phyloP scores from a whole-genome alignment of 2,113 vertebrate genomes.

The Copsychus sechellarum region DNA sequence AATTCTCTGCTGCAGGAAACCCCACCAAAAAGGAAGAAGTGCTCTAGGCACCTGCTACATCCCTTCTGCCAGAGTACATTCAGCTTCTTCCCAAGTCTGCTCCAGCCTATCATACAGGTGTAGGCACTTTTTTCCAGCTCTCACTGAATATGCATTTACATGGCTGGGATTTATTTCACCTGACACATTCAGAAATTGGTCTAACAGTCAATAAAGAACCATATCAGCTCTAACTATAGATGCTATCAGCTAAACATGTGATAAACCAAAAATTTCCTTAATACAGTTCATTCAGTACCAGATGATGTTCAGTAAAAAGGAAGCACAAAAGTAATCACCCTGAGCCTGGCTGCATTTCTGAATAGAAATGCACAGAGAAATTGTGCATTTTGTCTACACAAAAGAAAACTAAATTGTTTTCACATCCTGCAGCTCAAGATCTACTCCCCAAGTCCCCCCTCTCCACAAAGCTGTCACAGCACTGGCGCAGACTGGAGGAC shows the following conservation, averaged over 20 bases:
- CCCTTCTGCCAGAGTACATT: neutral
- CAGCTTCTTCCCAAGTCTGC: neutral
- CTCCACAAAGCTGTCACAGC: neutral
- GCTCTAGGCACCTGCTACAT: neutral
- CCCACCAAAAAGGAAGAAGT: neutral
- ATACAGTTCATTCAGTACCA: neutral
- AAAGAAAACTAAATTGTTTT: neutral
- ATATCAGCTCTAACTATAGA: neutral
- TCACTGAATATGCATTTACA: neutral
- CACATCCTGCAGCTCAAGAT: neutral
- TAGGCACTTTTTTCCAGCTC: neutral
- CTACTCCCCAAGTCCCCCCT: rapidly evolving
- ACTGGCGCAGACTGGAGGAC: neutral
- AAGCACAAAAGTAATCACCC: neutral
- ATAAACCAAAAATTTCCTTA: neutral
- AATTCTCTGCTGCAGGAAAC: neutral
- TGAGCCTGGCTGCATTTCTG: neutral
- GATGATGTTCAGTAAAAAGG: neutral
- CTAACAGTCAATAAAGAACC: neutral
- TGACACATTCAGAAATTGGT: neutral
- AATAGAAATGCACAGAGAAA: neutral
- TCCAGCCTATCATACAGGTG: neutral
- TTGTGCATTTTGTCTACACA: neutral
- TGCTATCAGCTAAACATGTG: neutral
- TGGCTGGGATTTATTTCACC: neutral